Percentiles rank a stretch among this genome's conserved stretches.
Evolutionary conservation across 2,797 vertebrate genomes (phyloP).

Genomic region (Emydoidea blandingii): DNA sequence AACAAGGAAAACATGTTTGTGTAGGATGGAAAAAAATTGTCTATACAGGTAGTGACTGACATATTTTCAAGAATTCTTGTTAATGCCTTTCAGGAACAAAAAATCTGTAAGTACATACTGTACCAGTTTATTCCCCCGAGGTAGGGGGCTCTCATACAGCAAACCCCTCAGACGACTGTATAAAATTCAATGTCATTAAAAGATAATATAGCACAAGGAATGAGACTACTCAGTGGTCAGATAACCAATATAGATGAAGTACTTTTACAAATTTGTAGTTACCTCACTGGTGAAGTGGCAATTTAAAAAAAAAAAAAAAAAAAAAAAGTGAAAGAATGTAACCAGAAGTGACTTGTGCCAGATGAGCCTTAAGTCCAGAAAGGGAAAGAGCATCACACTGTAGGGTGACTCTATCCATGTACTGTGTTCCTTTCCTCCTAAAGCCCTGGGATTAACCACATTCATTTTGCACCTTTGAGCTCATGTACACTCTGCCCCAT

Average conservation of each 20-base stretch:
- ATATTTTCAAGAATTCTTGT: not conserved
- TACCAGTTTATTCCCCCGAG: not conserved
- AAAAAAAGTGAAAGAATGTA: rapidly evolving
- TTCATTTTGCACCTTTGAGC: not conserved
- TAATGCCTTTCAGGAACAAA: not conserved
- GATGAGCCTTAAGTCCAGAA: rapidly evolving
- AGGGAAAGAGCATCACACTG: no score
- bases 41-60: not conserved
- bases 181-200: not conserved
- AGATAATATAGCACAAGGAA: not conserved
- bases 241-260: rapidly evolving
- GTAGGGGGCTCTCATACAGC: not conserved
- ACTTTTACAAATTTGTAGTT: no score
- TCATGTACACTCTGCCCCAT: not conserved
- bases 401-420: not conserved
- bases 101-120: rapidly evolving
- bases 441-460: not conserved
- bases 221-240: not conserved
- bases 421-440: not conserved
- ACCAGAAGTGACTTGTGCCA: not conserved
- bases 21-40: no score
- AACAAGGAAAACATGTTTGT: not conserved
- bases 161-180: not conserved
- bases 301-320: not conserved
- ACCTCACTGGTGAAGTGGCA: not conserved